Conservation (phyloP, 2,888 invertebrate species). For the Clepsis dumicolana region DNA sequence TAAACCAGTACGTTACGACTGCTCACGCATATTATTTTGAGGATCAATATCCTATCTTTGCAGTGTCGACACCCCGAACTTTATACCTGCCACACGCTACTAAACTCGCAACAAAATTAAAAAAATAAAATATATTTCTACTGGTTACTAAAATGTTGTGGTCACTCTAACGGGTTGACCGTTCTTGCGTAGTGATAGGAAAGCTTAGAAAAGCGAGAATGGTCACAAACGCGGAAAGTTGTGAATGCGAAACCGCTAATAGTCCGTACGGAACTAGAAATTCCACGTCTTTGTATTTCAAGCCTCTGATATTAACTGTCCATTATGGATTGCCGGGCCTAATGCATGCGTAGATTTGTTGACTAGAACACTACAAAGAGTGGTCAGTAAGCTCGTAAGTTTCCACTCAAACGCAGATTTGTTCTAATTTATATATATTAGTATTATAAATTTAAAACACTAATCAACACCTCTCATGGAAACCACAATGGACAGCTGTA, state of each 20-base stretch:
- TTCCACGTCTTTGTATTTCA: slow-evolving; percentile 8
- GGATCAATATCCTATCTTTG: slow-evolving; percentile 22
- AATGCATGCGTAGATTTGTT: neutral
- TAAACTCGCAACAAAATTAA: neutral
- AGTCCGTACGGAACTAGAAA: slow-evolving; percentile 21
- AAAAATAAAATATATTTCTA: neutral
- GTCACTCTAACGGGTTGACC: slow-evolving; percentile 3
- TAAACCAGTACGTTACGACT: slow-evolving; percentile 35
- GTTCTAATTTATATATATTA: too few species aligned
- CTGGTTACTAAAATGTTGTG: neutral
- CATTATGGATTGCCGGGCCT: slow-evolving; percentile 13
- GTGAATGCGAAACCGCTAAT: slow-evolving; percentile 36
- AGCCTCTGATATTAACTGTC: slow-evolving; percentile 9
- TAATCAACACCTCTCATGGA: too few species aligned
- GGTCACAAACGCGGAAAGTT: slow-evolving; percentile 33
- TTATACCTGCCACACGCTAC: neutral
- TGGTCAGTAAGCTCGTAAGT: neutral
- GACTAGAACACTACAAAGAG: neutral
- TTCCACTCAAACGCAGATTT: neutral
- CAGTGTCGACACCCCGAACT: slow-evolving; percentile 5
- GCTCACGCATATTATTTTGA: slow-evolving; percentile 30
- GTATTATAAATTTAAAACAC: too few species aligned
- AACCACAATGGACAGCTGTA: too few species aligned
- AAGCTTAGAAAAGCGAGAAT: slow-evolving; percentile 33
- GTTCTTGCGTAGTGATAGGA: slow-evolving; percentile 14